These are phyloP conservation scores for Leuctra nigra DNA, from an alignment of 2,888 invertebrate species.

Conservation along the genomic window DNA sequence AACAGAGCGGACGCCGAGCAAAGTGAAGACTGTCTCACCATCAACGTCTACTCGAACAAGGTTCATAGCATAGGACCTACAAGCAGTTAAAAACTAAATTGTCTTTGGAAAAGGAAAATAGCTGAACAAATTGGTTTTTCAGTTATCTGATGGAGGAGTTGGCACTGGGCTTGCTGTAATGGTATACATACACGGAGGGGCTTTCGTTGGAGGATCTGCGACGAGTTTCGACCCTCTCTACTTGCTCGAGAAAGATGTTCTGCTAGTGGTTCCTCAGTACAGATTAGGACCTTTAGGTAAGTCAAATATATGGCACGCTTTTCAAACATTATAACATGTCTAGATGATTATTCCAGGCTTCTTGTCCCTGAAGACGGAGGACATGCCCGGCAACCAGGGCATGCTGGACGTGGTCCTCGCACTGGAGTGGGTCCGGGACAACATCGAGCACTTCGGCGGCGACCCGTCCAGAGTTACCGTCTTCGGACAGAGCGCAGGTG, in stretches of 20 bases:
- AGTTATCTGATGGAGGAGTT: neutral
- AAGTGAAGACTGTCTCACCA: slow-evolving; percentile 40
- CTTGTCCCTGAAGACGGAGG: slow-evolving; percentile 42
- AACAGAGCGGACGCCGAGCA: neutral
- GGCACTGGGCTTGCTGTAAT: slow-evolving; percentile 38
- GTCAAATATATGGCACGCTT: too few species aligned
- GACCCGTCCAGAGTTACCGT: slow-evolving; percentile 45
- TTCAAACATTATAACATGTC: too few species aligned
- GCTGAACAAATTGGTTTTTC: neutral
- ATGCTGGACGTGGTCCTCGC: slow-evolving; percentile 45
- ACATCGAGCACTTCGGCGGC: slow-evolving; percentile 47
- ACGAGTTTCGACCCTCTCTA: slow-evolving; percentile 35
- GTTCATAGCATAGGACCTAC: too few species aligned
- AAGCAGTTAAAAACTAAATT: too few species aligned
- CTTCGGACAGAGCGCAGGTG: slow-evolving; percentile 49
- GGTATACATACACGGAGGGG: slow-evolving; percentile 43
- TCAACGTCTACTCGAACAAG: slow-evolving; percentile 39
- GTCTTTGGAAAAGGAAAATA: too few species aligned
- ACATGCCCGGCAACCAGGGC: slow-evolving; percentile 49
- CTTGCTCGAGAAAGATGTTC: slow-evolving; percentile 43
- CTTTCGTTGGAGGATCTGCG: slow-evolving; percentile 39
- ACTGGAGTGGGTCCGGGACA: slow-evolving; percentile 45
- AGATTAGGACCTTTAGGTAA: slow-evolving; percentile 45
- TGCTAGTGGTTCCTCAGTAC: slow-evolving; percentile 46
- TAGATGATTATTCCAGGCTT: too few species aligned